phyloP scores from a whole-genome alignment of 1,140 invertebrate species.

The Hetaerina americana region DNA sequence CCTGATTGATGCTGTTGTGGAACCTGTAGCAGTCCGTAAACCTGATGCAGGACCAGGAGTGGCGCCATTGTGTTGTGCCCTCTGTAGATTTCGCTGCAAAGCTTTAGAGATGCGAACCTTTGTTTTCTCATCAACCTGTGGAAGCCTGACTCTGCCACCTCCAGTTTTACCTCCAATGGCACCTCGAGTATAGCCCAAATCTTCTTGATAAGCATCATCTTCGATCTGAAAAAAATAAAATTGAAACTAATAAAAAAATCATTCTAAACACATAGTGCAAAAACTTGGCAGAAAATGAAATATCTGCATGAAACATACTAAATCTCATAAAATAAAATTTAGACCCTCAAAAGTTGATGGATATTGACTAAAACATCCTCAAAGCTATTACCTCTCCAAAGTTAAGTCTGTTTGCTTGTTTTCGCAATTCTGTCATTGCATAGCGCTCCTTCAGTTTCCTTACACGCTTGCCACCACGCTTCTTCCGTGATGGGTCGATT shows the following conservation, averaged over 20 bases:
- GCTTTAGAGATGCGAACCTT: conserved; percentile 93
- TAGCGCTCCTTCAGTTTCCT: conserved; percentile 98
- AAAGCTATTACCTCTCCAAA: conserved; percentile 90
- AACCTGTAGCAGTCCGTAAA: conserved; percentile 37
- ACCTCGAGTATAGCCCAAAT: conserved; percentile 92
- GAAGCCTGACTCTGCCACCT: conserved; percentile 78
- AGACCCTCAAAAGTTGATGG: too few species aligned
- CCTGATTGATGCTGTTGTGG: conserved; percentile 68
- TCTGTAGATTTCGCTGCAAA: conserved; percentile 89
- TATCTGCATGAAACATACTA: too few species aligned
- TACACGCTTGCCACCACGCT: conserved; percentile 90
- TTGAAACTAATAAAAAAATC: too few species aligned
- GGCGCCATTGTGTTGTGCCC: conserved; percentile 53
- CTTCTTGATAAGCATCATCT: conserved; percentile 98
- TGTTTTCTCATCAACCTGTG: conserved; percentile 94
- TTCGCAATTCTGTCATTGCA: conserved; percentile 93
- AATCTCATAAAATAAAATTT: too few species aligned
- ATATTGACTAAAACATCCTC: too few species aligned
- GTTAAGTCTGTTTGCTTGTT: conserved; percentile 95
- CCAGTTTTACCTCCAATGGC: conserved; percentile 81
- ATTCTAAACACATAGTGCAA: too few species aligned
- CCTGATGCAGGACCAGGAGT: conserved; percentile 50
- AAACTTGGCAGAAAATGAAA: too few species aligned
- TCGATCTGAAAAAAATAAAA: conserved; percentile 60
- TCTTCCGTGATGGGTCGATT: conserved; percentile 92